Evolutionary conservation across 2,888 invertebrate genomes (phyloP), one percentile per base, ranked within the genome.

Genomic region (Melinaea menophilus): DNA sequence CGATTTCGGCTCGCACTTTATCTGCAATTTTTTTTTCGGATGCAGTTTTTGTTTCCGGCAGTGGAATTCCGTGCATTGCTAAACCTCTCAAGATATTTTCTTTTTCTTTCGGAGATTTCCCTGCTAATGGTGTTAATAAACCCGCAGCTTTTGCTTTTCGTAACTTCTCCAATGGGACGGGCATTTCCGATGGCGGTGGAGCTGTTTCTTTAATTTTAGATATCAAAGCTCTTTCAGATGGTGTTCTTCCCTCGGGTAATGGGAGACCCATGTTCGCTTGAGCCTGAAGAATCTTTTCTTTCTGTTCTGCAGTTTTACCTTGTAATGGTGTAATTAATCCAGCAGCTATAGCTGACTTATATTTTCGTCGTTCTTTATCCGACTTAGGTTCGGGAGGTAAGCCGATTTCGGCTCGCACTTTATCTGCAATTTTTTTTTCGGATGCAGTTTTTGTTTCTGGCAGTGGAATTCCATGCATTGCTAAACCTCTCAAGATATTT

Each of bases 201-300:
- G 64, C 67, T 55, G 66, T 58, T 0, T 54, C 63, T 64, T 41
- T 66, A 13, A 72, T 68, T 69, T 55, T 69, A 48, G 56, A 55
- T 46, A 11, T 66, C 47, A 9, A 62, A 63, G 59, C 11, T 71
- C 72, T 2, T 72, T 60, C 47, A 61, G 51, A 59, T 63, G 64
- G 33, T 34, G 57, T 58, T 11, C 33, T 56, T 65, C 71, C 70
- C 73, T 70, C 67, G n/a, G 73, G 73, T 9, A 76, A 63, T 11
- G 73, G 63, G 46, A 67, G 65, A 63, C 75, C 75, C 47, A 79
- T 76, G 59, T 77, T 77, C 71, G 77, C 75, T 58, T 77, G 48
- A 7, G 13, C 48, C 78, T 51, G 69, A 72, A 11, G 77, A 75
- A 3, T 76, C 75, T 67, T 73, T 75, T 1, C 73, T 73, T 66